Evolutionary conservation across 2,888 invertebrate genomes (phyloP).

Genomic region (Tineola bisselliella): DNA sequence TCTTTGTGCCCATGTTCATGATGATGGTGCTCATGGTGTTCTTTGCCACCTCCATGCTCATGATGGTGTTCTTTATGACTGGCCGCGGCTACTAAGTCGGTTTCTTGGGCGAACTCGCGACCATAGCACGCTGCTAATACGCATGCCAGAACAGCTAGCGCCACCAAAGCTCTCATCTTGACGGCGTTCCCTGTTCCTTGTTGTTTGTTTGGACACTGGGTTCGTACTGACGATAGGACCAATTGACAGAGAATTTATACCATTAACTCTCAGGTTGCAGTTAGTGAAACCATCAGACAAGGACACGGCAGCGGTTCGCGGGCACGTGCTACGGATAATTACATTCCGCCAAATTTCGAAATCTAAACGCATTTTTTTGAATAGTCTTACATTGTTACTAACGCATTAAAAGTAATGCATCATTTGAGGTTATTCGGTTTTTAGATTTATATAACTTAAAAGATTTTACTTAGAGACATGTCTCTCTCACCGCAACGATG

Average conservation of each 20-base stretch:
- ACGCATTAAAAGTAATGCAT: no score
- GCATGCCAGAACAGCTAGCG: constrained; percentile 48
- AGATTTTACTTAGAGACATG: no score
- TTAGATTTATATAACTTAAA: no score
- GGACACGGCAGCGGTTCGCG: constrained; percentile 44
- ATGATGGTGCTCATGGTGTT: constrained; percentile 74
- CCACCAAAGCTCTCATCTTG: constrained; percentile 56
- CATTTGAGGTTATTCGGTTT: no score
- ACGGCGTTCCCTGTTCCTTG: constrained; percentile 26
- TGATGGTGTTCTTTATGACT: constrained; percentile 62
- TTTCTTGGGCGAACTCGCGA: constrained; percentile 43
- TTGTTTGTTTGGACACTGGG: constrained; percentile 45
- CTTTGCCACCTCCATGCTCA: constrained; percentile 74
- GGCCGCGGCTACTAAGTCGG: constrained; percentile 62
- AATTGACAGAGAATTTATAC: constrained; percentile 54
- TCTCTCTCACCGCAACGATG: no score
- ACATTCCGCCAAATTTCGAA: constrained; percentile 17
- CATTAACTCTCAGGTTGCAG: constrained; percentile 46
- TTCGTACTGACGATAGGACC: constrained; percentile 44
- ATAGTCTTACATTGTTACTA: not conserved
- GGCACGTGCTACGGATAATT: constrained; percentile 46
- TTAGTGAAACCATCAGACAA: constrained; percentile 60
- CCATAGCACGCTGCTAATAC: constrained; percentile 39
- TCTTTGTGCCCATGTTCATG: constrained; percentile 78
- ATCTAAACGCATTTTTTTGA: not conserved